These are phyloP conservation scores for Eupithecia tripunctaria DNA, from an alignment of 2,888 invertebrate species.

Conservation along the genomic window DNA sequence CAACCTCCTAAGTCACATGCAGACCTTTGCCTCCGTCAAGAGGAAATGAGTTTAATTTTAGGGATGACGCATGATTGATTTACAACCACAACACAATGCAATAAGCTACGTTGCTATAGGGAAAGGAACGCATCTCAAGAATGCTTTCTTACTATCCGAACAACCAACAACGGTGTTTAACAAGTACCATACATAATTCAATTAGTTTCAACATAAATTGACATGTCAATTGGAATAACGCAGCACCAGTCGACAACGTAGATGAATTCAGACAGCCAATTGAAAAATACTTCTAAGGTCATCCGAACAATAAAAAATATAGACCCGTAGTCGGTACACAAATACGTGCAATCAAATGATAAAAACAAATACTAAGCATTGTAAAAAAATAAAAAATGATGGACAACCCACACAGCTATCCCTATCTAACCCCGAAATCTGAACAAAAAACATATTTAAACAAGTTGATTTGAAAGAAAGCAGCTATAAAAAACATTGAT, in stretches of 20 bases:
- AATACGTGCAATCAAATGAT: not conserved
- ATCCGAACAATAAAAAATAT: not conserved
- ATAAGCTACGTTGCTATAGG: not conserved
- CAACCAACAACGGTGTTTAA: not conserved
- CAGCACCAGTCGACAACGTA: not conserved
- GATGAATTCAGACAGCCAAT: not conserved
- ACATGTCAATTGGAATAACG: conserved; percentile 34
- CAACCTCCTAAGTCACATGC: not conserved
- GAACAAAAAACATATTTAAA: not conserved
- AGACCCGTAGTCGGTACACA: not conserved
- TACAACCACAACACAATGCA: not conserved
- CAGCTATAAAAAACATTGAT: conserved; percentile 9
- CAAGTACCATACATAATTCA: conserved; percentile 26
- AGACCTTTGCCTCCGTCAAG: not conserved
- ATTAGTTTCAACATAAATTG: conserved; percentile 32
- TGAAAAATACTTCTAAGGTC: conserved; percentile 4
- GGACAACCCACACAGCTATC: not conserved
- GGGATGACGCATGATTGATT: not conserved
- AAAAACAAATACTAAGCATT: not conserved
- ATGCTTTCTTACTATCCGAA: not conserved
- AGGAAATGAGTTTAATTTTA: not conserved
- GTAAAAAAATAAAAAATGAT: not conserved
- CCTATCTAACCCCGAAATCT: not conserved
- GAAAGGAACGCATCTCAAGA: not conserved
- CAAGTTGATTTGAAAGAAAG: not conserved